Base-by-base conservation (phyloP, 2,797 vertebrate species). In the Argentina silus region DNA sequence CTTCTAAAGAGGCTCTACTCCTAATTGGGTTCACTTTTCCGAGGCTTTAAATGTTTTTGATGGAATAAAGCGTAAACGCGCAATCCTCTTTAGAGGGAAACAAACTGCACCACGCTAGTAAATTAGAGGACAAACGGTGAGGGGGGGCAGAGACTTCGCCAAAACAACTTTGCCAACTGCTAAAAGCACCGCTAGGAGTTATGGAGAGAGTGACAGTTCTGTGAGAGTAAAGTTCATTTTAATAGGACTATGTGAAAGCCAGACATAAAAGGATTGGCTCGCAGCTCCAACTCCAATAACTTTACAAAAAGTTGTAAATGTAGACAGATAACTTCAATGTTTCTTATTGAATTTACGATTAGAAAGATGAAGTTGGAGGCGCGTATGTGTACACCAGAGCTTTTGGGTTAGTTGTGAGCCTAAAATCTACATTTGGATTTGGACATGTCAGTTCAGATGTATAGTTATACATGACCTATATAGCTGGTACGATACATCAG, bases 131-230 rank as follows among this genome's bases (percentile, higher is more conserved):
- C 57, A 23, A 60, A 60, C 27, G 21, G 19, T 60, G 23, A 60
- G 11, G 57, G 12, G 57, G 19, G 23, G n/a, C n/a, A 7, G 17
- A 59, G 21, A 21, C 61, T 17, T 57, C 70, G 81, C 81, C 76
- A 77, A 77, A 60, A 79, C 59, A 17, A 60, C 17, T 71, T 73
- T 62, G 73, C 75, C 77, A 79, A 45, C 48, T 23, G 68, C 66
- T 74, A 81, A 80, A 79, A 78, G 44, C 68, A 69, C 48, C 47
- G 51, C 67, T 17, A 75, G 60, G 56, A 77, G 73, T 75, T 73
- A 70, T 14, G 23, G 69, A 57, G 14, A 36, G 7, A 7, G 9
- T 76, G 60, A 53, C 42, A 55, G 9, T 43, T 36, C 70, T 51
- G 45, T 17, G 6, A 62, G 61, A 72, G 57, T 69, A 55, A 73